Evolutionary conservation across 2,797 vertebrate species (phyloP).

Genomic region (Xerus rutilus): DNA sequence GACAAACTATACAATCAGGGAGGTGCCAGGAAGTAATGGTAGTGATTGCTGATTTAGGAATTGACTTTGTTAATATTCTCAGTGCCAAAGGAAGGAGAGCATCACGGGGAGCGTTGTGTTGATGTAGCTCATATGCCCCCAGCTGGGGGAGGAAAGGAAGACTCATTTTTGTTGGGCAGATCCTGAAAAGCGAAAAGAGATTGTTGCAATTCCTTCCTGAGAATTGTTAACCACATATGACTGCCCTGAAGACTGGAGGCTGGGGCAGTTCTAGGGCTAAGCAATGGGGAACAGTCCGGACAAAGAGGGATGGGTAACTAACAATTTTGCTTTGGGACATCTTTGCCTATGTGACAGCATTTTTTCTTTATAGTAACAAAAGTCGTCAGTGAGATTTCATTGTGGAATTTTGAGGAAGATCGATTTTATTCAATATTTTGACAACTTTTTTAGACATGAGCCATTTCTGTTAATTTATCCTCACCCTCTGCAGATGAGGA

Average conservation of each 20-base stretch:
- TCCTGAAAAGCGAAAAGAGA: not conserved
- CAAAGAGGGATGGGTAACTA: not conserved
- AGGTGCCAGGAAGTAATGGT: not conserved
- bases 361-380: slow-evolving; percentile 7
- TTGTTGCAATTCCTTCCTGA: not conserved
- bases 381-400: not conserved
- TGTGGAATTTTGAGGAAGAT: slow-evolving; percentile 25
- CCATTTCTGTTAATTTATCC: slow-evolving; percentile 45
- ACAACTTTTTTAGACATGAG: slow-evolving; percentile 46
- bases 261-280: not conserved
- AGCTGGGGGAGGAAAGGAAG: not conserved
- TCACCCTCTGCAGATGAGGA: slow-evolving; percentile 12
- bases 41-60: not conserved
- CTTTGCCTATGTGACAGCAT: not conserved
- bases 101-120: too few species aligned
- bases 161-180: not conserved
- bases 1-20: not conserved
- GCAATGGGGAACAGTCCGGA: not conserved
- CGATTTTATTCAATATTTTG: slow-evolving; percentile 62
- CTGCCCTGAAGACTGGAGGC: not conserved
- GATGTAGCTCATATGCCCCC: not conserved
- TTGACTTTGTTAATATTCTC: not conserved
- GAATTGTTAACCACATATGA: not conserved
- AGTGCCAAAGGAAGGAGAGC: not conserved
- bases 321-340: not conserved